These are phyloP conservation scores for Dolichotis patagonum DNA, from an alignment of 2,113 vertebrate species.

Conservation along the genomic window DNA sequence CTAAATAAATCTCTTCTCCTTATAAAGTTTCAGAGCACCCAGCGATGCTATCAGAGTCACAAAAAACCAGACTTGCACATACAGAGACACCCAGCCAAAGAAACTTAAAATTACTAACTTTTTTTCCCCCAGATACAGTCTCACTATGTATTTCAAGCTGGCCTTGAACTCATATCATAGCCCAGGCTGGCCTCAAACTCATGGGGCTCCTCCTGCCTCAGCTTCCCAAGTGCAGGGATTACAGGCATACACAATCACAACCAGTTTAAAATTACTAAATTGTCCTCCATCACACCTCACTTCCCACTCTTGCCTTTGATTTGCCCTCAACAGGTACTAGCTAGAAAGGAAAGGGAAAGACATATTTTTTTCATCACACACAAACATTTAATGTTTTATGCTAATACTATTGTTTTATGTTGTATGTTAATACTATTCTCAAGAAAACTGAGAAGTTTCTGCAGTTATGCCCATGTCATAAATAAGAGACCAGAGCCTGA, in stretches of 20 bases:
- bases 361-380: background rate
- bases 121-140: background rate
- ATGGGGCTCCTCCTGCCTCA: background rate
- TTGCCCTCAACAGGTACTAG: background rate
- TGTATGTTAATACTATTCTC: background rate
- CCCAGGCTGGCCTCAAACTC: background rate
- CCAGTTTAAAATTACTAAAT: background rate
- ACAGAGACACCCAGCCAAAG: background rate
- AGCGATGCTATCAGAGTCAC: background rate
- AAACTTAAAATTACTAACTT: background rate
- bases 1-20: background rate
- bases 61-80: background rate
- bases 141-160: background rate
- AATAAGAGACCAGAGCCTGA: background rate
- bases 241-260: background rate
- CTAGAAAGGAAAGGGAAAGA: background rate
- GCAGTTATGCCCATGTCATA: background rate
- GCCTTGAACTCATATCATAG: background rate
- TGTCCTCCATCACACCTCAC: background rate
- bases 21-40: background rate
- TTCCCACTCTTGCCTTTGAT: background rate
- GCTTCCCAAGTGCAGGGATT: background rate
- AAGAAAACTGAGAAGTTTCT: background rate
- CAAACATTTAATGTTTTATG: background rate
- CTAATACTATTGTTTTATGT: background rate